Base-by-base conservation (phyloP, 2,113 vertebrate genomes). In the Brachyistius frenatus region DNA sequence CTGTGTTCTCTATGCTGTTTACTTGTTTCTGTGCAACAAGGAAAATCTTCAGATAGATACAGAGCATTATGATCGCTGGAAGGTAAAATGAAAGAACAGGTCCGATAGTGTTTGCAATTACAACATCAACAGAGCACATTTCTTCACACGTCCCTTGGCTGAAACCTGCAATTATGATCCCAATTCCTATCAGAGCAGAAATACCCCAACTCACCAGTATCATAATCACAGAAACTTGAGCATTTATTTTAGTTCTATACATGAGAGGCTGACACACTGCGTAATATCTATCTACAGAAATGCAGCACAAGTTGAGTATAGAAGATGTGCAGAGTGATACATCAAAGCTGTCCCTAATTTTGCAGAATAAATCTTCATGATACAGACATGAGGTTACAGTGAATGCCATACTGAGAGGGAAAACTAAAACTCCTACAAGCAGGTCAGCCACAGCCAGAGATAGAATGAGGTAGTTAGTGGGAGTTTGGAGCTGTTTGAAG, bases 111-210 rank as follows among this genome's bases (percentile, higher is more conserved):
- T 73, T 80, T 52, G 69, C 65, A 1, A 87, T 15, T 4, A 58
- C 52, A 60, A 69, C 53, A 47, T 84, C 72, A 71, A 52, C 46
- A 4, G 49, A 66, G 37, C 82, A 79, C 1, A 11, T 52, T 13
- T 65, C 46, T 6, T 33, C n/a, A 55, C 81, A 87, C 1, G 44
- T 32, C 23, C 58, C 74, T 37, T 88, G 56, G 2, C 37, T 76
- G 7, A 72, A 46, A 23, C 83, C 86, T 33, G 41, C 66, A 54
- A 56, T 13, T 30, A 76, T 55, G 5, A 87, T 50, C 0, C 92
- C 93, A 86, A 96, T 95, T 41, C 91, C 95, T 77, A 96, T 94
- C 58, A 94, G 31, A 58, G 90, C 93, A 73, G 96, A 93, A 9
- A 95, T 2, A 1, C 89, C 80, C 96, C 96, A 97, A 52, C 92